These are phyloP conservation scores for Ctenodactylus gundi DNA, from an alignment of 2,113 vertebrate genomes.

Conservation along the genomic window DNA sequence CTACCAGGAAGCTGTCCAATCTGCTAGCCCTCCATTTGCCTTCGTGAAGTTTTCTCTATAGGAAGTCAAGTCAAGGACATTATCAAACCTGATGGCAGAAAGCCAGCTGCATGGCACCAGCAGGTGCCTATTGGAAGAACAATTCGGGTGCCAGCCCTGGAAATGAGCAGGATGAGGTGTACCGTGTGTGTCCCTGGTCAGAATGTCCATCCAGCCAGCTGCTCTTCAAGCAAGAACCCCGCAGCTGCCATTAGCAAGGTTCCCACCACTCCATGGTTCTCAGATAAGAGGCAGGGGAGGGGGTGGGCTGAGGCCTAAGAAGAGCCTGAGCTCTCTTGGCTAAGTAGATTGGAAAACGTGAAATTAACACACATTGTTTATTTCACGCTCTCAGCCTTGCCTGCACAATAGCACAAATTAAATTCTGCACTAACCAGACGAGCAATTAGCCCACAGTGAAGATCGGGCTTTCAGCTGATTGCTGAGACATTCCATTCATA, in stretches of 20 bases:
- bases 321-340: conserved; percentile 66
- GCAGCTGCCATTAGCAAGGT: conserved; percentile 20
- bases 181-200: not conserved
- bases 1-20: not conserved
- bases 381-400: conserved; percentile 79
- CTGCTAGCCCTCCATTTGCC: not conserved
- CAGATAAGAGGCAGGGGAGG: conserved; percentile 1
- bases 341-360: conserved; percentile 78
- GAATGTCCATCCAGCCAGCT: not conserved
- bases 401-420: conserved; percentile 82
- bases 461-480: conserved; percentile 76
- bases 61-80: not conserved
- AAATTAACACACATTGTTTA: conserved; percentile 83
- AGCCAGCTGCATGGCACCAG: not conserved
- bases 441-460: conserved; percentile 78
- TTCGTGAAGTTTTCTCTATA: not conserved
- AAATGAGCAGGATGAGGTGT: accelerated
- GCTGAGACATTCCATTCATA: conserved; percentile 74
- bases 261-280: not conserved
- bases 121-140: not conserved
- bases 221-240: not conserved
- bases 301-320: conserved; percentile 40
- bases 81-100: not conserved
- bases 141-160: not conserved
- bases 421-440: conserved; percentile 80